These are phyloP conservation scores for Drosophila aldrichi DNA, from an alignment of 2,888 invertebrate species.

Conservation along the genomic window DNA sequence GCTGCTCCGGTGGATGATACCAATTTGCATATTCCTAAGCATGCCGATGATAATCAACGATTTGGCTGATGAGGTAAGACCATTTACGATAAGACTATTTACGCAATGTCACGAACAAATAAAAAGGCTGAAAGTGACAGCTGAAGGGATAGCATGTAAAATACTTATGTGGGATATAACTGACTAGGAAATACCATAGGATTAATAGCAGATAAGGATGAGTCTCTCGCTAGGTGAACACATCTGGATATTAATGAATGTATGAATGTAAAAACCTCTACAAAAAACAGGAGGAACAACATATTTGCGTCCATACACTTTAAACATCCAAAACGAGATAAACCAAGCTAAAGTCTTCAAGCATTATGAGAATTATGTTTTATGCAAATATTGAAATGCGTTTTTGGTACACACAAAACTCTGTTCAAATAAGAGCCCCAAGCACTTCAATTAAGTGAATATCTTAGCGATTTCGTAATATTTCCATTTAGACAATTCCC, in stretches of 20 bases:
- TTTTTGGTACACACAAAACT: not conserved
- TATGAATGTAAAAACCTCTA: no score
- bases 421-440: not conserved
- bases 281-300: no score
- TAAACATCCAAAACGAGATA: not conserved
- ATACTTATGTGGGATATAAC: not conserved
- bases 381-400: not conserved
- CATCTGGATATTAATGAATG: not conserved
- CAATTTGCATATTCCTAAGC: conserved; percentile 40
- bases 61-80: conserved; percentile 65
- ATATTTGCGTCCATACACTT: no score
- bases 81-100: conserved; percentile 1
- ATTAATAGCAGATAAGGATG: not conserved
- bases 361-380: not conserved
- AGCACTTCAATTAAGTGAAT: conserved; percentile 9
- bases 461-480: conserved; percentile 2
- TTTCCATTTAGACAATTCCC: not conserved
- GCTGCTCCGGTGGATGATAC: conserved; percentile 51
- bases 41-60: conserved; percentile 54
- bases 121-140: not conserved
- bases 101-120: not conserved
- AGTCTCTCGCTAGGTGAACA: not conserved
- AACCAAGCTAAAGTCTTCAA: not conserved
- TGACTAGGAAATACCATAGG: not conserved
- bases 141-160: not conserved